Evolutionary conservation across 2,113 vertebrate species (phyloP), one percentile per base, ranked within the genome.

Genomic region (Prunella fulvescens): DNA sequence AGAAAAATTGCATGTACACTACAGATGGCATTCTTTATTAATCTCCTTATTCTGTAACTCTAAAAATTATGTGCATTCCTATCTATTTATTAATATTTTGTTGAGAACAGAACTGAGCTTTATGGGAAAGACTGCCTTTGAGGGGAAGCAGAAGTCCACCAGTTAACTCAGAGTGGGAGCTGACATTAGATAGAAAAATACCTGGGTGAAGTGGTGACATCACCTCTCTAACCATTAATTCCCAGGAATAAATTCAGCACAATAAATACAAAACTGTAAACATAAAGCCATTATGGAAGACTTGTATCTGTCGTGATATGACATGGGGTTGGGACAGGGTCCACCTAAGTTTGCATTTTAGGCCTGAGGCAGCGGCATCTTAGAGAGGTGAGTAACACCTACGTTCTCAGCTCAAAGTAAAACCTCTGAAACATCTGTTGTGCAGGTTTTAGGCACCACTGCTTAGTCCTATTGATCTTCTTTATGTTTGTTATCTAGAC

Each of bases 291-390:
- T 5, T 2, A 1, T 1, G 14, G 25, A 44, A 19, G 28, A 20
- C 8, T 71, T 77, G 3, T 20, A 4, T 40, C 10, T 53, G 24
- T 29, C 1, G 1, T 3, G 2, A 3, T 29, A 60, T 4, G 12
- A 47, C 8, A 16, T 19, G 25, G 26, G 7, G 12, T 20, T 6
- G 3, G 4, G 12, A 13, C 3, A 6, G 9, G 9, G 6, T 42
- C 51, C 5, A 24, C 33, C 19, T 29, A 22, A 1, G 0, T 80
- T 40, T 79, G 16, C 18, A 29, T 23, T 17, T 9, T 22, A 42
- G 7, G 11, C 23, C 37, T 53, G 19, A n/a, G 31, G 14, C 23
- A 74, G 28, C 45, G 65, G 6, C 1, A 1, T 33, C 24, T 14
- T 50, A n/a, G 17, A 64, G 56, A 56, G 12, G 3, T 35, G 10